Evolutionary conservation across 2,888 invertebrate genomes (phyloP), one percentile per base, ranked within the genome.

Genomic region (Anthophora plumipes): DNA sequence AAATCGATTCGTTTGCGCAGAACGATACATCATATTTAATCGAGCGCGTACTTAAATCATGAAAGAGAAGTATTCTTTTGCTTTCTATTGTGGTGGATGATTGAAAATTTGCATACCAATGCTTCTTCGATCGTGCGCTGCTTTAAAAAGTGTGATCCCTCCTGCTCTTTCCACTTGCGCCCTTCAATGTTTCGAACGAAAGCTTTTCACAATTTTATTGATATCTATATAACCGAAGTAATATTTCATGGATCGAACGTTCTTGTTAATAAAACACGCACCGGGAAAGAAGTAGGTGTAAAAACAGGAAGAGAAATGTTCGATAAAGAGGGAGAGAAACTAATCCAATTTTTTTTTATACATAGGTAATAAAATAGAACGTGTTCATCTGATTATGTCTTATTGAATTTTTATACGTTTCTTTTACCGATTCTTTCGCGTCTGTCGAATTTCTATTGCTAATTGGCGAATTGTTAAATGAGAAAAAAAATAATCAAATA

Each of bases 1-100:
- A 39, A 73, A 74, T 61, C 75, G 63, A 63, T 76, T 74, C 9
- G 48, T 57, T 50, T 46, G 41, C 48, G 17, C 9, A 48, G 14
- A 22, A 17, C 39, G 39, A 39, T 74, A 57, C 55, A 43, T 55
- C 63, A 61, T 41, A 66, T 3, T 17, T 66, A 66, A 50, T 66
- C 64, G 50, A 14, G 14, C 20, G 37, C 20, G 22, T 63, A 55
- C 48, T 39, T 20, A 25, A 61, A 55, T 22, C 22, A 43, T 73
- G 43, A 37, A 61, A 74, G 37, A 52, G 39, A 46, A 52, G 55
- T 74, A 61, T 61, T 74, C 22, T 39, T 14, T 39, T 50, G 39
- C 60, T 46, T 61, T 39, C 39, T 25, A 61, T 75, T 54, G 22
- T 14, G 20, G 37, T 7, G 6, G 22, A 60, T 48, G 48, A 60